Evolutionary conservation across 2,888 invertebrate genomes (phyloP), one percentile per base, ranked within the genome.

Genomic region (Mythimna lalbum): DNA sequence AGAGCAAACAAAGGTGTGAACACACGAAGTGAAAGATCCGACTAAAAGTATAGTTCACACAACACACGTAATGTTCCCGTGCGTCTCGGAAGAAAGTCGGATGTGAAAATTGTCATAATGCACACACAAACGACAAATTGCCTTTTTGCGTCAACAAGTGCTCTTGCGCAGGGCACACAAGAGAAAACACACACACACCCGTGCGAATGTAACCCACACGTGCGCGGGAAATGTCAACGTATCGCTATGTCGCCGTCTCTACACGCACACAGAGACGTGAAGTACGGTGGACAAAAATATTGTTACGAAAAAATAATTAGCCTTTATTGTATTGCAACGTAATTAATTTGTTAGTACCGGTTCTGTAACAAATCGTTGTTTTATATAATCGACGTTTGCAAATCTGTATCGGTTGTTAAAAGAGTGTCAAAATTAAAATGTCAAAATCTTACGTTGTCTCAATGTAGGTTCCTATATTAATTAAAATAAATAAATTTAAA

Each of bases 21-120:
- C 86, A 80, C 63, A 78, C 68, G 47, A 82, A 85, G 85, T 87
- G 91, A 92, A 90, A 92, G 90, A 90, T 85, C 85, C 84, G 79
- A 78, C 81, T 78, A 73, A 76, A 82, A 85, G 85, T 83, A 81
- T 81, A 84, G 88, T 90, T 91, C 91, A 87, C 90, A 90, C 88
- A 86, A 80, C 84, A 77, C 86, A 86, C 87, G 88, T 88, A 87
- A 89, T 84, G 87, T 88, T 88, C 90, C 85, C 88, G 88, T 69
- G 87, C 84, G 85, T 87, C 88, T 88, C 85, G 76, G 91, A 95
- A 92, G 95, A 95, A 95, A 95, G 95, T 96, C 95, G 95, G 95
- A 96, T 95, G 95, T 95, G 95, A 95, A 95, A 92, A 92, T 93
- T 89, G 91, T 91, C 94, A 94, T 94, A 94, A 90, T 91, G 93